Evolutionary conservation across 2,888 invertebrate genomes (phyloP).

Genomic region (Oscheius sp.): DNA sequence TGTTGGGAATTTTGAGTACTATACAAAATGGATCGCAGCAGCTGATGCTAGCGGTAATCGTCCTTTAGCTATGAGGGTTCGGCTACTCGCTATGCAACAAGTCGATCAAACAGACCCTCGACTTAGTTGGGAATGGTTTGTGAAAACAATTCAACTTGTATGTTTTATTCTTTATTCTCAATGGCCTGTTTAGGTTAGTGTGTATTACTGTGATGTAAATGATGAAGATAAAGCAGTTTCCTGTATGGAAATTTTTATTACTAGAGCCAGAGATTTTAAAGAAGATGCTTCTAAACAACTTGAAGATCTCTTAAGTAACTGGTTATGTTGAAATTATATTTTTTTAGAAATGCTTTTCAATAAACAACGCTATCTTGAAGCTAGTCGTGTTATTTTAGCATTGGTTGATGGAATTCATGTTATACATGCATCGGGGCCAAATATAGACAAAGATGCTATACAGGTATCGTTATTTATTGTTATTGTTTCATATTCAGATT

Average conservation of each 20-base stretch:
- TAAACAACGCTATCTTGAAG: conserved; percentile 50
- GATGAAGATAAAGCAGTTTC: conserved; percentile 64
- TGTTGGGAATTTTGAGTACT: conserved; percentile 55
- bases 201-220: conserved; percentile 61
- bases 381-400: conserved; percentile 60
- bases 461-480: background rate
- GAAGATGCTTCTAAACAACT: conserved; percentile 45
- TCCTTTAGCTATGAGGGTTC: conserved; percentile 61
- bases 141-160: conserved; percentile 56
- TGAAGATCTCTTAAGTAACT: conserved; percentile 54
- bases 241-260: conserved; percentile 61
- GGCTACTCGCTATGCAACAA: conserved; percentile 55
- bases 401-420: conserved; percentile 47
- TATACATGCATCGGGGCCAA: background rate
- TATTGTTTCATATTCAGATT: conserved; percentile 39
- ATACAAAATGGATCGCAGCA: conserved; percentile 63
- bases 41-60: conserved; percentile 52
- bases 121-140: conserved; percentile 62
- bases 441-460: background rate
- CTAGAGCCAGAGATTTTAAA: conserved; percentile 59
- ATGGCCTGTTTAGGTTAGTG: conserved; percentile 54
- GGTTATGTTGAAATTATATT: too few relatives aligned
- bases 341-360: conserved; percentile 54
- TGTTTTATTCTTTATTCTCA: too few relatives aligned
- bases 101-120: conserved; percentile 47